A percentile compares a stretch with the other conserved stretches of the same genome.
phyloP scores from a whole-genome alignment of 1,140 invertebrate genomes.

The Caerostris extrusa region DNA sequence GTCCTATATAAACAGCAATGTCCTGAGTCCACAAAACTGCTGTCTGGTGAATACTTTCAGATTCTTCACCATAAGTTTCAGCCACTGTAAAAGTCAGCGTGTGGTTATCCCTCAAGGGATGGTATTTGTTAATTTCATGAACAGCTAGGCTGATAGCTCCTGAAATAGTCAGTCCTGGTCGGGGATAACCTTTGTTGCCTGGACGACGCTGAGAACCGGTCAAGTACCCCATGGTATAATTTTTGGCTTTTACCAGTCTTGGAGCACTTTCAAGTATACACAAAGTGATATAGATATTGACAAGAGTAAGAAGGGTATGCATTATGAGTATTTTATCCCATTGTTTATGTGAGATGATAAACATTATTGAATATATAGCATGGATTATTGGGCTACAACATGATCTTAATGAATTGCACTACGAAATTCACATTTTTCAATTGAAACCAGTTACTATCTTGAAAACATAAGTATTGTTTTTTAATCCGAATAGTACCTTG shows the following conservation, averaged over 20 bases:
- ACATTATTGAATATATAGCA: background rate
- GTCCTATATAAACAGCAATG: constrained; percentile 94
- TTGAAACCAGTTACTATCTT: no score
- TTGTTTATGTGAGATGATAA: background rate
- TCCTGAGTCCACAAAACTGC: constrained; percentile 92
- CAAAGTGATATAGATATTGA: background rate
- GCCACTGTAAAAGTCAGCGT: constrained; percentile 90
- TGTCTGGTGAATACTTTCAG: constrained; percentile 91
- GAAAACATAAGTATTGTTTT: no score
- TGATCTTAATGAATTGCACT: no score
- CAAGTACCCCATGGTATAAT: constrained; percentile 82
- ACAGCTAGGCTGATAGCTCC: constrained; percentile 93
- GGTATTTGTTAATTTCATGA: constrained; percentile 80
- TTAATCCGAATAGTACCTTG: no score
- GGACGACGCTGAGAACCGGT: constrained; percentile 88
- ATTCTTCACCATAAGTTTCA: constrained; percentile 95
- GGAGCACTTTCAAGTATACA: background rate
- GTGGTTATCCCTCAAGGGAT: constrained; percentile 81
- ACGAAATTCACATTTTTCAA: no score
- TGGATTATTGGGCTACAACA: no score
- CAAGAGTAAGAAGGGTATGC: background rate
- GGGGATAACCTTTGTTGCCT: constrained; percentile 89
- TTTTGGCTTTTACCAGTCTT: background rate
- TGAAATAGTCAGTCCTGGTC: constrained; percentile 88
- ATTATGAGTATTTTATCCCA: background rate